phyloP scores from a whole-genome alignment of 2,113 vertebrate genomes.

The Ciconia boyciana region DNA sequence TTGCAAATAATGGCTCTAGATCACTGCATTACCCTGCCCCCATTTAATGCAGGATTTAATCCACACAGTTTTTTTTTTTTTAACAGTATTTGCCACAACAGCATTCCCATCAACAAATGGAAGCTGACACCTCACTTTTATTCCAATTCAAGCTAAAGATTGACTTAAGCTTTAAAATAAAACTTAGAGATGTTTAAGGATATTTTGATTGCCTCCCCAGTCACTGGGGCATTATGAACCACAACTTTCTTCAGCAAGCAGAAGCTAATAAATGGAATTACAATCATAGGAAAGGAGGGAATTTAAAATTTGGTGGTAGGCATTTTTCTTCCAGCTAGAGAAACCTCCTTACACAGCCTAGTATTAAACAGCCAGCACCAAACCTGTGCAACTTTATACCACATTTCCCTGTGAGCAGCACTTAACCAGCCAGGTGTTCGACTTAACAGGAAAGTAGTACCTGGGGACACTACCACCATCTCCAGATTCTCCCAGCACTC shows the following conservation, averaged over 20 bases:
- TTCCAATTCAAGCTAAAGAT: background rate
- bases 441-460: rapidly evolving
- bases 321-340: background rate
- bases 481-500: background rate
- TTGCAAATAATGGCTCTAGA: background rate
- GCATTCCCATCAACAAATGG: background rate
- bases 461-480: background rate
- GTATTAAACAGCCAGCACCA: background rate
- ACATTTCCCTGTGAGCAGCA: background rate
- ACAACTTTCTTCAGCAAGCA: background rate
- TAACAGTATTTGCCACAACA: background rate
- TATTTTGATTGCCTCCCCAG: background rate
- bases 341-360: background rate
- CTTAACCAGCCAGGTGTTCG: background rate
- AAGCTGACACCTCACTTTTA: background rate
- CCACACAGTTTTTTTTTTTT: background rate
- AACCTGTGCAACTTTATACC: background rate
- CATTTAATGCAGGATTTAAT: background rate
- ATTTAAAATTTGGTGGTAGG: background rate
- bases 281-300: background rate
- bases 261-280: background rate
- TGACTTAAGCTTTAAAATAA: background rate
- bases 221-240: background rate
- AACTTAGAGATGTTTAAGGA: background rate
- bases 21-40: background rate